phyloP scores from a whole-genome alignment of 2,113 vertebrate genomes.

The Bos taurus region ARS-UCD2.0 NC_037330.1:1105001-1105500 shows the following conservation, averaged over 20 bases:
- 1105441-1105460: not conserved
- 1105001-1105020: not conserved
- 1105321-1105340: not conserved
- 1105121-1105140: not conserved
- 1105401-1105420: not conserved
- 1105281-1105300: not conserved
- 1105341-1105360: not conserved
- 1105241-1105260: not conserved
- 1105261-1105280: not conserved
- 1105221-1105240: not conserved
- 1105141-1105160: not conserved
- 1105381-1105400: not conserved
- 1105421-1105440: not conserved
- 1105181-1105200: not conserved
- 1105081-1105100: not conserved
- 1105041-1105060: not conserved
- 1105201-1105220: not conserved
- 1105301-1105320: not conserved
- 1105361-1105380: not conserved
- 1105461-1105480: not conserved
- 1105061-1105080: not conserved
- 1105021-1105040: not conserved
- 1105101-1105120: not conserved
- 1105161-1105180: not conserved
- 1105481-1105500: not conserved